These are phyloP conservation scores for Andrena bucephala DNA, from an alignment of 2,888 invertebrate genomes.

Conservation along the genomic window DNA sequence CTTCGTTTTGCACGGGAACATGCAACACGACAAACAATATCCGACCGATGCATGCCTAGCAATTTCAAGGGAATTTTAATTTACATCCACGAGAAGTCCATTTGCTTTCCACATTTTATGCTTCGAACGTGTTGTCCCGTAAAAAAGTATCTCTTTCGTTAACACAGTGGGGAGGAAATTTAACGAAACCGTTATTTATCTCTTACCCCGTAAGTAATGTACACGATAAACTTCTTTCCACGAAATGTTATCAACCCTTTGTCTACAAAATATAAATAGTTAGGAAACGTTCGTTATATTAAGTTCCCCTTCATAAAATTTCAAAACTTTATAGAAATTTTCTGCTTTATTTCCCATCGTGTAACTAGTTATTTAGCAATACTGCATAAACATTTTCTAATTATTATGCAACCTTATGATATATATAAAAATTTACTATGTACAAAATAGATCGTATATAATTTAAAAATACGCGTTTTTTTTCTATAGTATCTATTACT, in stretches of 20 bases:
- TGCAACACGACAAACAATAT: conserved; percentile 41
- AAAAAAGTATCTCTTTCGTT: conserved; percentile 14
- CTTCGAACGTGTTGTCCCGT: conserved; percentile 14
- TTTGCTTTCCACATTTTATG: conserved; percentile 67
- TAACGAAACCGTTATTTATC: conserved; percentile 2
- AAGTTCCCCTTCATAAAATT: conserved; percentile 31
- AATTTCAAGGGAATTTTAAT: conserved; percentile 42
- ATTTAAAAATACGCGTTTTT: conserved; percentile 52
- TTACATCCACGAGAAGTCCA: conserved; percentile 37
- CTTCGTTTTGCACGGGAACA: conserved; percentile 42
- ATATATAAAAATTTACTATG: conserved; percentile 67
- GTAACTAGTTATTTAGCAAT: conserved; percentile 27
- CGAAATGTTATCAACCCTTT: conserved; percentile 17
- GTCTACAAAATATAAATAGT: conserved; percentile 47
- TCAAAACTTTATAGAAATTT: conserved; percentile 50
- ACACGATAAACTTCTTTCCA: conserved; percentile 35
- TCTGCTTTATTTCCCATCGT: conserved; percentile 14
- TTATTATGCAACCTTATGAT: conserved; percentile 39
- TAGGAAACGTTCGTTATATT: conserved; percentile 29
- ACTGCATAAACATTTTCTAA: conserved; percentile 30
- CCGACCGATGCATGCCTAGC: conserved; percentile 34
- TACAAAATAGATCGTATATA: conserved; percentile 65
- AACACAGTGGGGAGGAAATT: conserved; percentile 11
- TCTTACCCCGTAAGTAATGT: background rate
- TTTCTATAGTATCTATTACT: conserved; percentile 24